A percentile compares a stretch with the other conserved stretches of the same genome.
Conservation (phyloP, 2,888 invertebrate species). For the Tolmerus cingulatus region DNA sequence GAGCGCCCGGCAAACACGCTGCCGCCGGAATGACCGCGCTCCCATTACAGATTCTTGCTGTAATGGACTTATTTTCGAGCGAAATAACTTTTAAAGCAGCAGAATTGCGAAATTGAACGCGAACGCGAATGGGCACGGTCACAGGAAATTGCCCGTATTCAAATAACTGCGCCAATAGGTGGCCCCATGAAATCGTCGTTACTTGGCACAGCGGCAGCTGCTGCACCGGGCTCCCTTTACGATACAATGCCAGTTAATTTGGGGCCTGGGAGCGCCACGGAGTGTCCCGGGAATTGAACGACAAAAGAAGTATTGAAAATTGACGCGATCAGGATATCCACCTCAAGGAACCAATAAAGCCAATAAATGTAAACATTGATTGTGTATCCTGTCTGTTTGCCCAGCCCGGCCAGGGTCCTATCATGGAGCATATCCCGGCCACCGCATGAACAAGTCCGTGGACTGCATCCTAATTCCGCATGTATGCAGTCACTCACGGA, state of each 20-base stretch:
- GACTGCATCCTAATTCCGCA: constrained; percentile 36
- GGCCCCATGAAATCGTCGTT: not conserved
- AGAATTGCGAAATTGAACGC: not conserved
- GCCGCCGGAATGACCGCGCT: not conserved
- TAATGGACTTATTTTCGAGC: not conserved
- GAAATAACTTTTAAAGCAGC: constrained; percentile 20
- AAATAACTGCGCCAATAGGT: not conserved
- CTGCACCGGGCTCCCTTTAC: not conserved
- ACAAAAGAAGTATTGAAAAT: constrained; percentile 37
- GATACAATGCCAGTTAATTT: constrained; percentile 27
- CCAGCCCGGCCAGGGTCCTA: constrained; percentile 1
- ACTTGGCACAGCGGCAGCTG: constrained; percentile 7
- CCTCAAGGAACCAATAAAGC: constrained; percentile 41
- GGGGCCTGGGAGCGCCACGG: not conserved
- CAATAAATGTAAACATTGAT: constrained; percentile 44
- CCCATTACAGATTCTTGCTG: not conserved
- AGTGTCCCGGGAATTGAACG: not conserved
- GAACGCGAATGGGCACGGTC: not conserved
- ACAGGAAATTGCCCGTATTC: constrained; percentile 24
- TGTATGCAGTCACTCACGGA: constrained; percentile 19
- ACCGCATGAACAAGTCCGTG: constrained; percentile 34
- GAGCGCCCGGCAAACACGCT: not conserved
- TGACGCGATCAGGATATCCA: constrained; percentile 42
- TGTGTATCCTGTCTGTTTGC: constrained; percentile 37
- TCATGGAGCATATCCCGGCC: constrained; percentile 31